A percentile compares a stretch with the other conserved stretches of the same genome.
Evolutionary conservation across 2,797 vertebrate genomes (phyloP).

Genomic region (Phoxinus dragarum): DNA sequence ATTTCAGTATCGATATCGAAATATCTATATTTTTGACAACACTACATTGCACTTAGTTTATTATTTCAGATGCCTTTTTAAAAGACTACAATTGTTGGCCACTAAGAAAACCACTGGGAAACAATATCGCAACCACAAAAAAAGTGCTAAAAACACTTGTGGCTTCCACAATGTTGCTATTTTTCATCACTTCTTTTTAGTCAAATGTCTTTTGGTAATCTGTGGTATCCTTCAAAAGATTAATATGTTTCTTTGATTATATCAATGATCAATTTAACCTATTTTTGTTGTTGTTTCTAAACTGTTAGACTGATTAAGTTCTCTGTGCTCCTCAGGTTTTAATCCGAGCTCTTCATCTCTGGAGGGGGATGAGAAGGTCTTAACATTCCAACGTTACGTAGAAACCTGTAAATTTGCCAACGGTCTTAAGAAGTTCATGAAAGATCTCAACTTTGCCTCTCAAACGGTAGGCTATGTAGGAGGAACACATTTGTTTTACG

Average conservation of each 20-base stretch:
- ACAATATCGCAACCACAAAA: not conserved
- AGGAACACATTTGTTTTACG: not conserved
- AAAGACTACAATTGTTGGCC: too few species aligned
- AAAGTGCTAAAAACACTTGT: not conserved
- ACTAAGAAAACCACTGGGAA: not conserved
- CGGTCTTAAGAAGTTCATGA: constrained; percentile 75
- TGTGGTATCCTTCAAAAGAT: not conserved
- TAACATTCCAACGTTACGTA: constrained; percentile 82
- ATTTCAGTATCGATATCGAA: too few species aligned
- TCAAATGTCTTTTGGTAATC: not conserved
- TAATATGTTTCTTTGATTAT: not conserved
- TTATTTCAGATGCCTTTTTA: too few species aligned
- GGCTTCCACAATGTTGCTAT: not conserved
- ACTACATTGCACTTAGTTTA: too few species aligned
- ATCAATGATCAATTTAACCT: not conserved
- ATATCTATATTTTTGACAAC: too few species aligned
- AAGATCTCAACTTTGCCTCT: constrained; percentile 75
- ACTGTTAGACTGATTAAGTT: not conserved
- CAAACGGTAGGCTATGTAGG: constrained; percentile 60
- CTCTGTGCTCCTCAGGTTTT: constrained; percentile 77
- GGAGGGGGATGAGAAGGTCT: constrained; percentile 58
- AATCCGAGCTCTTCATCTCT: constrained; percentile 70
- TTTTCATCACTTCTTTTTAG: not conserved
- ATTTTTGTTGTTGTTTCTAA: not conserved
- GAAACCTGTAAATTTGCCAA: constrained; percentile 89